Base-by-base conservation (phyloP, 2,113 vertebrate species). In the Pseudopipra pipra region DNA sequence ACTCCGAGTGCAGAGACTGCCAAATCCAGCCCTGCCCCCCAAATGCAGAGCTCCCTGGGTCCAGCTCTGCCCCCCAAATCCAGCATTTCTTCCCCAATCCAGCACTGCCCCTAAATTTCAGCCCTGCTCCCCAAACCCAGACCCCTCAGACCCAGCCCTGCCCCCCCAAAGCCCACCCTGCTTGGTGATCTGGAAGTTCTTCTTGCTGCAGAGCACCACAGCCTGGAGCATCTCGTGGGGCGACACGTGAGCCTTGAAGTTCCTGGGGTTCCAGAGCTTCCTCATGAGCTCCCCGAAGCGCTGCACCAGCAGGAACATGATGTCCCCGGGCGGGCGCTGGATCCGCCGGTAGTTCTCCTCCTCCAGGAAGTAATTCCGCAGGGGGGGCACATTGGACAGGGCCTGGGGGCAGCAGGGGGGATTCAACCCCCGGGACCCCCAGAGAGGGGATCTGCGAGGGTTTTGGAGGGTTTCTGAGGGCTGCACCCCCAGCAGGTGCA, bases 221-320 rank as follows among this genome's bases (percentile, higher is more conserved):
- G 99, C 99, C 96, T 99, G 99, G 74, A 99, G 98, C 99, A 99
- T 99, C 97, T 99, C 99, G 3, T 99, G 99, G 20, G 99, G 99
- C 0, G 99, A 99, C 14, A 99, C 99, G 0, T 99, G 99, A 0
- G 99, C 99, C 93, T 99, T 99, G 96, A 99, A 99, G 94, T 99
- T 99, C 7, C 99, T 98, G 2, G 99, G 99, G 96, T 99, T 99
- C 99, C 99, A 99, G 37, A 99, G 98, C 90, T 99, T 99, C 71
- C 99, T 97, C 99, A 99, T 99, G 63, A 99, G 98, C 95, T 99
- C 99, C 47, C 99, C 99, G 5, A 99, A 99, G 14, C 99, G 98
- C 97, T 99, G 99, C 73, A 99, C 99, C 96, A 99, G 92, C 92
- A 99, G 98, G 96, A 99, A 99, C 99, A 99, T 99, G 95, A 99